phyloP scores from a whole-genome alignment of 1,140 invertebrate species.

The Drosophila repletoides region DNA sequence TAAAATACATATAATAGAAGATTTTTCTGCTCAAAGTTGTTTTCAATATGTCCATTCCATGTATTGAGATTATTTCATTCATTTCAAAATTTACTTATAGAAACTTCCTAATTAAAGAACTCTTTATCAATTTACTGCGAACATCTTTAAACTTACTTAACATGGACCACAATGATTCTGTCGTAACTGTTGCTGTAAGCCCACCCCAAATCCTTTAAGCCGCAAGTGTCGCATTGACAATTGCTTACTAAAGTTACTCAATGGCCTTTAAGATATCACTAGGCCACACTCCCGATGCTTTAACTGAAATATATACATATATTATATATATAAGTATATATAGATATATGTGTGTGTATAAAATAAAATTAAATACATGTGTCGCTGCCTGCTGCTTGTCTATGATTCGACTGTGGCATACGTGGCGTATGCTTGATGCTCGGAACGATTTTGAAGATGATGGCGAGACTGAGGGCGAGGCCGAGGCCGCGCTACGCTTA shows the following conservation, averaged over 20 bases:
- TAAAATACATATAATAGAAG: too few relatives aligned
- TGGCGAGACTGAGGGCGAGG: neutral
- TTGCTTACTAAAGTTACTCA: neutral
- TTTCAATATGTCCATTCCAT: too few relatives aligned
- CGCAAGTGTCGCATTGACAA: slow-evolving; percentile 17
- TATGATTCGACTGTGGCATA: slow-evolving; percentile 33
- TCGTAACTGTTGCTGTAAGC: slow-evolving; percentile 5
- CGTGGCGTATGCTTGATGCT: slow-evolving; percentile 41
- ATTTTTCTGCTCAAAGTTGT: too few relatives aligned
- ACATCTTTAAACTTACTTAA: neutral
- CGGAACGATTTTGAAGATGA: slow-evolving; percentile 26
- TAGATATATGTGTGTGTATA: slow-evolving; percentile 21
- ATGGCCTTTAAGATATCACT: slow-evolving; percentile 12
- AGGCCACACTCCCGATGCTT: slow-evolving; percentile 34
- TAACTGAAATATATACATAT: slow-evolving; percentile 31
- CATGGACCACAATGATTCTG: neutral
- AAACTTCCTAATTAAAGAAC: neutral
- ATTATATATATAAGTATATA: neutral
- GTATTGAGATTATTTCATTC: too few relatives aligned
- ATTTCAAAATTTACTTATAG: too few relatives aligned
- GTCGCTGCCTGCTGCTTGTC: slow-evolving; percentile 26
- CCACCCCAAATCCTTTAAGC: slow-evolving; percentile 22
- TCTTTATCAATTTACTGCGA: neutral
- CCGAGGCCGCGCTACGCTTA: slow-evolving; percentile 3
- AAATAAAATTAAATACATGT: slow-evolving; percentile 47